Base-by-base conservation (phyloP, 2,888 invertebrate species). In the Xestobium rufovillosum region DNA sequence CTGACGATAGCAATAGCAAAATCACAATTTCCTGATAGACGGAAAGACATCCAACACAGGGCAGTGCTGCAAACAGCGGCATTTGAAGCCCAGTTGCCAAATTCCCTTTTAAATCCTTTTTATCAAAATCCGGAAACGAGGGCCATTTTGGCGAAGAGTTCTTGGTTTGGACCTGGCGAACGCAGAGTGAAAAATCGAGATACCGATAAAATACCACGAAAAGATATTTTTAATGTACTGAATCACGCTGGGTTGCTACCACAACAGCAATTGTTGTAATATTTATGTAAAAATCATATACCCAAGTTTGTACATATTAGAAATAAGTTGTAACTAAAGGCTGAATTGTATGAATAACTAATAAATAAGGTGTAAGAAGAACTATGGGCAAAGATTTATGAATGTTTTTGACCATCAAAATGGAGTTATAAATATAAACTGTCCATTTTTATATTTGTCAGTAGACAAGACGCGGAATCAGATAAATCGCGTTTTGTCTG, bases 151-250 rank as follows among this genome's bases (percentile, higher is more conserved):
- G 73, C 73, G 1, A 56, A 72, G 31, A 68, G 70, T 23, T 78
- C 77, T 48, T 68, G 76, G 60, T 67, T 79, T 40, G 76, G 75
- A 30, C 70, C 73, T 9, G 79, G 78, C 19, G 79, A 80, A 55
- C 65, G 66, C 42, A 61, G 71, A 56, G 79, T 79, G 2, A 68
- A 63, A 47, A 69, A 73, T 28, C 65, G 79, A 15, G 73, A 76
- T 45, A 70, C 79, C 2, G 73, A 78, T 47, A 67, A 69, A 43
- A 73, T 79, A 29, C 61, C 76, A n/a, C 69, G 78, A 12, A 65
- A 67, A 30, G 72, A 77, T 56, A 78, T 80, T 44, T 78, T 77
- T 61, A 72, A 72, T 32, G 72, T 78, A 25, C 63, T 80, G 30
- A 73, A 74, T 1, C 79, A 80, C 57, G 79, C 79, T 1, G 79